Percentiles rank a stretch among this genome's conserved stretches.
Evolutionary conservation across 2,113 vertebrate genomes (phyloP).

Genomic region (Leptodactylus fuscus): DNA sequence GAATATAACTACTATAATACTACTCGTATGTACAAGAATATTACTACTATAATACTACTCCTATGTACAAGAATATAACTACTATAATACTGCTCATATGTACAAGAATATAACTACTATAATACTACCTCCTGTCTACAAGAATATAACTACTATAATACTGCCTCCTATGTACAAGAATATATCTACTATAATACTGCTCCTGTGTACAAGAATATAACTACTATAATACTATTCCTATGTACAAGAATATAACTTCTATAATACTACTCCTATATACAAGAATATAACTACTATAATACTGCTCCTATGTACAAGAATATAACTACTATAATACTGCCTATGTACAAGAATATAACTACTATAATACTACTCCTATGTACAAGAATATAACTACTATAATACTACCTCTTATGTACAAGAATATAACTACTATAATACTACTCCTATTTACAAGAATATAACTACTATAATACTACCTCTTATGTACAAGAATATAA

Average conservation of each 20-base stretch:
- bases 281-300: slow-evolving; percentile 16
- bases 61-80: neutral
- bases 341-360: neutral
- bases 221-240: too few relatives aligned
- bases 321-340: neutral
- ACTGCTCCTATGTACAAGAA: neutral
- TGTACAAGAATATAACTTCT: too few relatives aligned
- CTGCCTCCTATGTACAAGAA: neutral
- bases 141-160: neutral
- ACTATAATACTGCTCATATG: neutral
- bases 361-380: neutral
- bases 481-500: neutral
- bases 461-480: neutral
- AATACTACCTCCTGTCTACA: too few relatives aligned
- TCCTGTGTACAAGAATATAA: too few relatives aligned
- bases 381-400: neutral
- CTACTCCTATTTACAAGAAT: neutral
- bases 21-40: neutral
- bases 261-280: too few relatives aligned
- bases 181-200: slow-evolving; percentile 5
- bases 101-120: too few relatives aligned
- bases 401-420: neutral
- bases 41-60: neutral
- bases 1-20: neutral
- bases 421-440: slow-evolving; percentile 9